A percentile compares a stretch with the other conserved stretches of the same genome.
Evolutionary conservation across 2,888 invertebrate genomes (phyloP).

Genomic region (Brachynemurus nebulosus): DNA sequence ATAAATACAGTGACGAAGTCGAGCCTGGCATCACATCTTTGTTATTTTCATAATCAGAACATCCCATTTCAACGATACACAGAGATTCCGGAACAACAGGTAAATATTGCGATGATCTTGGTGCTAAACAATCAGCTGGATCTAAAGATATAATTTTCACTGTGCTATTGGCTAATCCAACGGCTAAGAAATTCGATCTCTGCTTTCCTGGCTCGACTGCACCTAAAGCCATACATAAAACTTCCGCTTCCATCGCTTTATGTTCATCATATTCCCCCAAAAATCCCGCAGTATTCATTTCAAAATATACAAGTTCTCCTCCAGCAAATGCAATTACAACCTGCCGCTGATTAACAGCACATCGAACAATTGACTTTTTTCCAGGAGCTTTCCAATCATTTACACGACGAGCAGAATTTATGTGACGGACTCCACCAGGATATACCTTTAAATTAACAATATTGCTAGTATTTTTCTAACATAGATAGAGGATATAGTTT

Average conservation of each 20-base stretch:
- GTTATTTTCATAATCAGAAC: conserved; percentile 43
- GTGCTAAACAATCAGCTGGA: conserved; percentile 85
- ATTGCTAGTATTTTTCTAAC: background rate
- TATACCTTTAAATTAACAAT: conserved; percentile 52
- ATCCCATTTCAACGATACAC: conserved; percentile 89
- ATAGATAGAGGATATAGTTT: no score
- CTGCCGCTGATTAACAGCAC: conserved; percentile 96
- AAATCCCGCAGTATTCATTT: conserved; percentile 97
- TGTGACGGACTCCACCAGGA: conserved; percentile 97
- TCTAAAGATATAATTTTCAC: conserved; percentile 96
- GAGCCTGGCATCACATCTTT: conserved; percentile 50
- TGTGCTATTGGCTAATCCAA: conserved; percentile 90
- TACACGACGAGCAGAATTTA: conserved; percentile 92
- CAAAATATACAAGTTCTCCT: conserved; percentile 96
- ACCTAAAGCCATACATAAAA: conserved; percentile 96
- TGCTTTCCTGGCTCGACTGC: conserved; percentile 92
- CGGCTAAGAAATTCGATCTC: conserved; percentile 88
- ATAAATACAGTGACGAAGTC: conserved; percentile 69
- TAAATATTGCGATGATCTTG: conserved; percentile 90
- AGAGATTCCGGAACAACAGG: conserved; percentile 94
- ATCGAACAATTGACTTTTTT: conserved; percentile 91
- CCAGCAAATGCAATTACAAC: conserved; percentile 96
- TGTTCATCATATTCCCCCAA: conserved; percentile 96
- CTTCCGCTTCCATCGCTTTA: conserved; percentile 92
- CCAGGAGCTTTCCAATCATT: conserved; percentile 99